Evolutionary conservation across 1,140 invertebrate species (phyloP), one percentile per base, ranked within the genome.

Genomic region (Latrodectus geometricus): DNA sequence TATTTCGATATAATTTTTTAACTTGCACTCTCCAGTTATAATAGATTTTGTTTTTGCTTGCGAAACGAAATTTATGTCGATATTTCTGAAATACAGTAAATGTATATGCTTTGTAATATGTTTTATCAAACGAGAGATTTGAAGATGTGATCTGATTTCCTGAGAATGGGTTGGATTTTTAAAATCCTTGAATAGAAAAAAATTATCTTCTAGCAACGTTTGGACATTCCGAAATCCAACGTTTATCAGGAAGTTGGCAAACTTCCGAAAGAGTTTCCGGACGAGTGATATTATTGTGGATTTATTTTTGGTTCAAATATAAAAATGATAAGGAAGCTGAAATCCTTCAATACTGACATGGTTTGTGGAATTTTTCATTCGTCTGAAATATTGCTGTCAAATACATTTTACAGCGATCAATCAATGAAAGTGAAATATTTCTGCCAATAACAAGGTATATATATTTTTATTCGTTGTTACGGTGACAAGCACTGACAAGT

Each of bases 201-300:
- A 21, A 61, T 17, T 76, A 50, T 76, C 54, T 61, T 61, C 56
- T 35, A 79, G 65, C 77, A 79, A 66, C 65, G 48, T 79, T 79
- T 79, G 61, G 17, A 81, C 68, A 56, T 54, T 81, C n/a, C 49
- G 82, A 84, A 84, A 84, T 68, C 82, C 61, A 76, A 20, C 82
- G 73, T 84, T 84, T 82, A 82, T 65, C 82, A 84, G 82, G 82
- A 84, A 84, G 82, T 84, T 84, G 82, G 82, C 82, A 84, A 84
- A 76, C 82, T 84, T 84, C 82, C 82, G 72, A 66, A 65, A 69
- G 69, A 66, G 23, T 76, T 84, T 76, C 72, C 61, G 61, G 82
- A n/a, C 35, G 49, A 68, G 48, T 61, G 72, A 84, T 84, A 84
- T 84, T 84, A 75, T 84, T 84, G 82, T 76, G 61, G 82, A 84